Evolutionary conservation across 2,113 vertebrate genomes (phyloP), one percentile per base, ranked within the genome.

Genomic region (Pterophyllum scalare): DNA sequence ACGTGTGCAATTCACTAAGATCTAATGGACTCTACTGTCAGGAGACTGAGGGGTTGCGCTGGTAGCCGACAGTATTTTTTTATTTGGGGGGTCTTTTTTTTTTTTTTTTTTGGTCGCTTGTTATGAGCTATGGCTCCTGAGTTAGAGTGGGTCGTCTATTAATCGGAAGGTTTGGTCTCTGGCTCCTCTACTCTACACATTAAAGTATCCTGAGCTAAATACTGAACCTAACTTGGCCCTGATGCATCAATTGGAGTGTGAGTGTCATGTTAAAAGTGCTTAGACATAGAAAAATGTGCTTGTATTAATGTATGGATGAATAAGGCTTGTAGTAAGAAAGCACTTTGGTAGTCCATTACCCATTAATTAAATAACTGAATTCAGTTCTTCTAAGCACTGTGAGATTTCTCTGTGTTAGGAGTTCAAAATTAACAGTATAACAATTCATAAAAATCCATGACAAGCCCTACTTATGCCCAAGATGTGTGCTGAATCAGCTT

Each of bases 401-500:
- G 46, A 33, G 26, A 7, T 54, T 72, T 49, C 19, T 5, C n/a
- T 11, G 62, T 59, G 43, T 70, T 67, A n/a, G 13, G 3, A 9
- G 22, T 74, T 64, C 12, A 52, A 70, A 72, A 80, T 59, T 40
- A 70, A 49, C 31, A 74, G 59, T n/a, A 60, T 28, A 40, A 38
- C 35, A 38, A 38, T 3, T 15, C 56, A 56, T 15, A 14, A 74
- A 33, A 58, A 31, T 60, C 43, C 54, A 82, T 28, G 46, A 54
- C 17, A 83, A 59, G 28, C 56, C 56, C 57, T 61, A 15, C 38
- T 67, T 75, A 56, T 35, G 43, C n/a, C 78, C 54, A 43, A 14
- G 12, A 59, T 77, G 28, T 82, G 10, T 83, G 74, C 76, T 80
- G 67, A 76, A 64, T 88, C 65, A 81, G 40, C 54, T 38, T 54